Conservation (phyloP, 2,113 vertebrate species). For the Tenrec ecaudatus region DNA sequence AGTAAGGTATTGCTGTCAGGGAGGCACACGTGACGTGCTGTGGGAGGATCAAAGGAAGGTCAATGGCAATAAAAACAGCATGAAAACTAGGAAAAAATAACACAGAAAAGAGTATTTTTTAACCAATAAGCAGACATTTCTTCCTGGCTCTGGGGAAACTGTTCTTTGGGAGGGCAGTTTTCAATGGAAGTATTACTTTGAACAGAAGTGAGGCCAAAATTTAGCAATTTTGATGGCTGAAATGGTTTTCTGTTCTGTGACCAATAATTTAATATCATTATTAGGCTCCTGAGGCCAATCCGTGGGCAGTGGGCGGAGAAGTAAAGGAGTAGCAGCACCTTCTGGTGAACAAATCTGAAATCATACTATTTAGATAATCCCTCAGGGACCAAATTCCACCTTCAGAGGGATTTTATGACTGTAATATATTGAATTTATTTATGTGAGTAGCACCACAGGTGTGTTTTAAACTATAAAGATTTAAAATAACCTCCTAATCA, state of each 20-base stretch:
- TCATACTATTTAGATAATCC: slow-evolving; percentile 5
- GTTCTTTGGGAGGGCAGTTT: neutral
- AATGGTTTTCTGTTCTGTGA: slow-evolving; percentile 33
- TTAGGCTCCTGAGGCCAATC: slow-evolving; percentile 32
- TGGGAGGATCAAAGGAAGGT: slow-evolving; percentile 7
- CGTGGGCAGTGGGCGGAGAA: neutral
- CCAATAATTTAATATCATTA: slow-evolving; percentile 40
- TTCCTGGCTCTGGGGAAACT: neutral
- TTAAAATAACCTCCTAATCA: slow-evolving; percentile 48
- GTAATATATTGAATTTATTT: slow-evolving; percentile 45
- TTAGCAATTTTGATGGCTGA: slow-evolving; percentile 19
- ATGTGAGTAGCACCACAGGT: slow-evolving; percentile 46
- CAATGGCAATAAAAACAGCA: slow-evolving; percentile 48
- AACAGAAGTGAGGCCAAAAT: slow-evolving; percentile 50
- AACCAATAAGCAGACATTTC: slow-evolving; percentile 34
- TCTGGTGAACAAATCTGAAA: slow-evolving; percentile 43
- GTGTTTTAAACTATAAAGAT: slow-evolving; percentile 45
- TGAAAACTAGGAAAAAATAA: slow-evolving; percentile 37
- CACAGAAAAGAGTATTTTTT: slow-evolving; percentile 40
- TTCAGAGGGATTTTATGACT: slow-evolving; percentile 50
- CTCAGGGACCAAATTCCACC: slow-evolving; percentile 52
- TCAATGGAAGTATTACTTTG: neutral
- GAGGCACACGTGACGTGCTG: neutral
- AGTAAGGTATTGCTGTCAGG: neutral
- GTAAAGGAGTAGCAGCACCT: neutral